A percentile compares a stretch with the other conserved stretches of the same genome.
phyloP scores from a whole-genome alignment of 2,797 vertebrate species.

The Tenualosa thibaudeaui region DNA sequence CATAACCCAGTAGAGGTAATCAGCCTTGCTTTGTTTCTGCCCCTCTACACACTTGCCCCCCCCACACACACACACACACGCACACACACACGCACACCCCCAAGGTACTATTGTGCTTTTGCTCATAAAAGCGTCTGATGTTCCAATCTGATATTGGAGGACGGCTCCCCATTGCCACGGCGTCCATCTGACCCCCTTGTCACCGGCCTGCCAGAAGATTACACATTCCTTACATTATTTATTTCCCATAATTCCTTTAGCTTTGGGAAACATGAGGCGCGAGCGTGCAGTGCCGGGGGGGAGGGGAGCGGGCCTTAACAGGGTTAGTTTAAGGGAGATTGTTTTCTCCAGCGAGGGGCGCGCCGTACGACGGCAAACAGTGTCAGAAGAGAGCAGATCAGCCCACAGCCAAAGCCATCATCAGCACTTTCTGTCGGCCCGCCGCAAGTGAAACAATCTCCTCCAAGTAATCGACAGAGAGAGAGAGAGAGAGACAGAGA shows the following conservation, averaged over 20 bases:
- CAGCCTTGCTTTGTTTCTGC: conserved; percentile 75
- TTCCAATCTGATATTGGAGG: conserved; percentile 77
- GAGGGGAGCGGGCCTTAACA: conserved; percentile 6
- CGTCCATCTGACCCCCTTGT: conserved; percentile 60
- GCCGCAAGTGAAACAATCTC: conserved; percentile 14
- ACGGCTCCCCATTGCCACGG: conserved; percentile 63
- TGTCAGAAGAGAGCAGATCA: conserved; percentile 41
- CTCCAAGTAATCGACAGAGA: neutral
- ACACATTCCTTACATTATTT: conserved; percentile 73
- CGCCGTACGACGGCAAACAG: conserved; percentile 54
- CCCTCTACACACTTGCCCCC: conserved; percentile 58
- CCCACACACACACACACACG: too few species aligned
- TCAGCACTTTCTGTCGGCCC: conserved; percentile 9
- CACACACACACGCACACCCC: neutral
- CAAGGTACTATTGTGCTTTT: conserved; percentile 49
- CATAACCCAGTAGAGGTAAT: conserved; percentile 81
- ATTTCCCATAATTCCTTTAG: conserved; percentile 74
- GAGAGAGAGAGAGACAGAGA: neutral
- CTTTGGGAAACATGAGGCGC: conserved; percentile 67
- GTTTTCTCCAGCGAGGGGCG: conserved; percentile 37
- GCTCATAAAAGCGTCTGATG: conserved; percentile 77
- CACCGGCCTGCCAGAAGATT: conserved; percentile 59
- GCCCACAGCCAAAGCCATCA: conserved; percentile 6
- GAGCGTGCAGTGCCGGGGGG: conserved; percentile 63
- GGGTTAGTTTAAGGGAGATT: conserved; percentile 44